Evolutionary conservation across 2,113 vertebrate species (phyloP), one percentile per base, ranked within the genome.

Genomic region (Arenaria interpres): DNA sequence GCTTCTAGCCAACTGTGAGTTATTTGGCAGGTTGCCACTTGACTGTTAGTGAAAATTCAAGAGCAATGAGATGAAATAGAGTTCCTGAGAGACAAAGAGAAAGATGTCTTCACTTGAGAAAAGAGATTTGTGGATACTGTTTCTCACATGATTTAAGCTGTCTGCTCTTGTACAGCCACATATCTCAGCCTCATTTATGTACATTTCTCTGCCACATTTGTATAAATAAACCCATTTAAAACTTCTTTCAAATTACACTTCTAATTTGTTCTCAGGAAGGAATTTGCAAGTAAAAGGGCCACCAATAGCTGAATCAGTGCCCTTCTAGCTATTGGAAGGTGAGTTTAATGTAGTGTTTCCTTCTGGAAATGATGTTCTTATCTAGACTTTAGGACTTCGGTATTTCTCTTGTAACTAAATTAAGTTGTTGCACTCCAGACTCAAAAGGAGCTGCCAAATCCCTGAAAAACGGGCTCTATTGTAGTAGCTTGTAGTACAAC

Each of bases 61-160:
- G 90, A 97, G 90, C 73, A 68, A 24, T 50, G 80, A 87, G 88
- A 90, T 92, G 95, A 95, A 95, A 81, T 35, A 90, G 89, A 89
- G 83, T 79, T 93, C 83, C 96, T 91, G 53, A 62, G 88, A 94
- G 96, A 97, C 94, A 96, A 93, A 93, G 94, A 85, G 76, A 93
- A 86, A 82, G 67, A 95, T 95, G 92, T 95, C 88, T 80, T 94
- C 78, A 75, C 86, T 96, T 64, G 30, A 75, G 45, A 28, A 62
- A 66, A 87, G 64, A 80, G 51, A 66, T 92, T 81, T 87, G 80
- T 53, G 41, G 32, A 19, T 78, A 20, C 51, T n/a, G 12, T 75
- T 94, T 91, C 83, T 68, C 76, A 87, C 72, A 69, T 85, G 6
- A 72, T 81, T 93, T 92, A 85, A 81, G n/a, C 41, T 89, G 22